A percentile compares a stretch with the other conserved stretches of the same genome.
Evolutionary conservation across 2,797 vertebrate genomes (phyloP).

Genomic region (Sebastes cheni): DNA sequence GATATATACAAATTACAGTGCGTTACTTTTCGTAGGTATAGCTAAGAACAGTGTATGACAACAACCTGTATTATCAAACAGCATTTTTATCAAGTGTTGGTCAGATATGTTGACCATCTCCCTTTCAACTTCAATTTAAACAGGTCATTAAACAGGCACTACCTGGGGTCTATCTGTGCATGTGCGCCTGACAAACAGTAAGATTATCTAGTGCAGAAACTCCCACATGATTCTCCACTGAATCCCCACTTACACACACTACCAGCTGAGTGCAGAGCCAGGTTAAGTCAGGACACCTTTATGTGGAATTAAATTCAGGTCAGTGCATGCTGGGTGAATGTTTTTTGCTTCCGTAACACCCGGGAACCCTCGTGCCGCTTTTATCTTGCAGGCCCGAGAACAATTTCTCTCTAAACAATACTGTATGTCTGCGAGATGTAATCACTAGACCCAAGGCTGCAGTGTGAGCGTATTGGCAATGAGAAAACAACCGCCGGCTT

Average conservation of each 20-base stretch:
- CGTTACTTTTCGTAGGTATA: no score
- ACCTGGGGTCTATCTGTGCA: no score
- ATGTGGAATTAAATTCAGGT: slow-evolving; percentile 16
- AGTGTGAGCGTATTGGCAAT: slow-evolving; percentile 11
- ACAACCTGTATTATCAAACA: background rate
- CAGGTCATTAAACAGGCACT: no score
- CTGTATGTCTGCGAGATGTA: slow-evolving; percentile 9
- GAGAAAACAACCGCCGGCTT: slow-evolving; percentile 1
- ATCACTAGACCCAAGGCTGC: slow-evolving; percentile 32
- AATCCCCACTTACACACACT: background rate
- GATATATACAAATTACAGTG: no score
- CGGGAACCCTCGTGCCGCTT: background rate
- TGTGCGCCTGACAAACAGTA: no score
- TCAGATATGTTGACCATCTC: background rate
- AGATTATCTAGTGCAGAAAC: background rate
- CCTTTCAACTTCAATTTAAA: background rate
- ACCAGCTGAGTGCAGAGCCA: slow-evolving; percentile 6
- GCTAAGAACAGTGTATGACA: no score
- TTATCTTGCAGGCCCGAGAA: background rate
- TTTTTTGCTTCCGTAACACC: slow-evolving; percentile 3
- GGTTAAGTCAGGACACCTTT: background rate
- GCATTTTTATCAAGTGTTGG: background rate
- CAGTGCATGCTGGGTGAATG: slow-evolving; percentile 2
- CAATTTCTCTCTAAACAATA: slow-evolving; percentile 13
- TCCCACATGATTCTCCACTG: background rate